These are phyloP conservation scores for Pammene fasciana DNA, from an alignment of 2,888 invertebrate species.

Conservation along the genomic window DNA sequence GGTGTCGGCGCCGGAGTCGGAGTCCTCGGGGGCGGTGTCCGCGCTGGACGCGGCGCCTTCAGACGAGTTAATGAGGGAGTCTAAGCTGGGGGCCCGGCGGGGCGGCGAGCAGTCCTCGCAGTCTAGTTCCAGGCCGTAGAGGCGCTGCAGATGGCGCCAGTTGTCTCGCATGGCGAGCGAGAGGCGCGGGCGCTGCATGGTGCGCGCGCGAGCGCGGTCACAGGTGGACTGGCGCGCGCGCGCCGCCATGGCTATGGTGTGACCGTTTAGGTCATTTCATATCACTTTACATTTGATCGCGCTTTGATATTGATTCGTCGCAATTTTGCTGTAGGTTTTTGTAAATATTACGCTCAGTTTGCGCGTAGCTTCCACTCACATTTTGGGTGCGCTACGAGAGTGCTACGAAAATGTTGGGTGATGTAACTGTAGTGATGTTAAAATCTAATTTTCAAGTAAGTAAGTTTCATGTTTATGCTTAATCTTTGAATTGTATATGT, in stretches of 20 bases:
- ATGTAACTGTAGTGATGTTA: neutral
- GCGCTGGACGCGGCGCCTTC: conserved; percentile 85
- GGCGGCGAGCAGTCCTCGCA: conserved; percentile 65
- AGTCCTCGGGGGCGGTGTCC: conserved; percentile 85
- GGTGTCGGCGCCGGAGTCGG: conserved; percentile 87
- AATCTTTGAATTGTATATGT: too few relatives aligned
- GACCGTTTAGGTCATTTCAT: conserved; percentile 37
- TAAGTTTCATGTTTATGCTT: too few relatives aligned
- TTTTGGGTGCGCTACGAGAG: conserved; percentile 29
- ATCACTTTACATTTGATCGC: conserved; percentile 43
- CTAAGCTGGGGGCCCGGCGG: conserved; percentile 83
- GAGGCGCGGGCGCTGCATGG: conserved; percentile 81
- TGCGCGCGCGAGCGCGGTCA: conserved; percentile 78
- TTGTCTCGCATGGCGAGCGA: conserved; percentile 82
- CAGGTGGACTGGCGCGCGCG: conserved; percentile 62
- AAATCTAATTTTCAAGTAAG: neutral
- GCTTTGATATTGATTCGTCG: conserved; percentile 26
- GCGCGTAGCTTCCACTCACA: conserved; percentile 19
- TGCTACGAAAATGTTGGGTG: conserved; percentile 20
- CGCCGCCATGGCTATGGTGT: conserved; percentile 52
- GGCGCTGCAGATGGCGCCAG: conserved; percentile 79
- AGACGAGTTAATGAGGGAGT: conserved; percentile 87
- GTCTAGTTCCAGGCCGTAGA: conserved; percentile 77
- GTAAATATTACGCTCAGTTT: neutral
- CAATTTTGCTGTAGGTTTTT: neutral